Percentiles rank a stretch among this genome's conserved stretches.
These are phyloP conservation scores for Oligia latruncula DNA, from an alignment of 2,888 invertebrate genomes.

Conservation along the genomic window DNA sequence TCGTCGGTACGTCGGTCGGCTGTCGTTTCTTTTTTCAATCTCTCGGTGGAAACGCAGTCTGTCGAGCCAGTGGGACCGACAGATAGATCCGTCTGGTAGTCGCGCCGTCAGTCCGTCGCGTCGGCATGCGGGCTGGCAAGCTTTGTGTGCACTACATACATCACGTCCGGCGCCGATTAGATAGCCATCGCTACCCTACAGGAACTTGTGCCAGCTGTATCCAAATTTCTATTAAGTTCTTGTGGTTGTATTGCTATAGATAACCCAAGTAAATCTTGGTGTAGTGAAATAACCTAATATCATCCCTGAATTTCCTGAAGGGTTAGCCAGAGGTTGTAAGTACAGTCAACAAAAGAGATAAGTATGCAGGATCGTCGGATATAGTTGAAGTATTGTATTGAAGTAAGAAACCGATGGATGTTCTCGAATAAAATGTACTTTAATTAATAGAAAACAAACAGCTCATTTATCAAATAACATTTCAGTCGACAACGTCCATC, in stretches of 20 bases:
- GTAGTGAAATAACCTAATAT: not conserved
- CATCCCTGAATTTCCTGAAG: not conserved
- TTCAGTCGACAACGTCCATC: too few species aligned
- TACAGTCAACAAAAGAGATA: too few species aligned
- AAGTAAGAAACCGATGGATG: too few species aligned
- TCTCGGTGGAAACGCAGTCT: not conserved
- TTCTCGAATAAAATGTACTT: too few species aligned
- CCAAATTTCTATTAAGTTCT: not conserved
- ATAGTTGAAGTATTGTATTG: too few species aligned
- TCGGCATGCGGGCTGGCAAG: slow-evolving; percentile 32
- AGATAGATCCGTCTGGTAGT: slow-evolving; percentile 11
- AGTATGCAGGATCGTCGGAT: too few species aligned
- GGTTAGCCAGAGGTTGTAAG: not conserved
- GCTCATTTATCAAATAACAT: too few species aligned
- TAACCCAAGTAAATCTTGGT: too few species aligned
- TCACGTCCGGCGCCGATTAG: slow-evolving; percentile 30
- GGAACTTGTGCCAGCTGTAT: not conserved
- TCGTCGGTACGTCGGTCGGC: not conserved
- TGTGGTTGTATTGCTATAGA: not conserved
- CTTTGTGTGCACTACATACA: slow-evolving; percentile 41
- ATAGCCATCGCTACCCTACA: slow-evolving; percentile 9
- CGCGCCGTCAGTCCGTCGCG: not conserved
- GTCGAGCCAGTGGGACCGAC: slow-evolving; percentile 27
- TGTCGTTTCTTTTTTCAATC: not conserved
- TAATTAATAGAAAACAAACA: too few species aligned